Evolutionary conservation across 2,113 vertebrate genomes (phyloP), one percentile per base, ranked within the genome.

Genomic region (Cyanocitta stelleri): DNA sequence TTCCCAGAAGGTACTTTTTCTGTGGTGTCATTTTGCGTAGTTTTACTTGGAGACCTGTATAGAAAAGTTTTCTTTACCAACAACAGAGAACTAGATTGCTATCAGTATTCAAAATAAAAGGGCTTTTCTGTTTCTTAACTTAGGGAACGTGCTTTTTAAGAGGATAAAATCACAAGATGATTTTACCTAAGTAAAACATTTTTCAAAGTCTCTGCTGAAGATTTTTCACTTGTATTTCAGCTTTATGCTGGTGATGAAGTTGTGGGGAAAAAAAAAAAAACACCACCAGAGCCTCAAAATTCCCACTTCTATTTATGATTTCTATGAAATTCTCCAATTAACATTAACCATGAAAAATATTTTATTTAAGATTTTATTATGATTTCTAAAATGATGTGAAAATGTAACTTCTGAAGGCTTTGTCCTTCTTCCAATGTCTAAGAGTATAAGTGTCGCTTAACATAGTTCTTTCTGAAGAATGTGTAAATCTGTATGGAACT

Each of bases 181-280:
- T 15, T 64, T 43, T 41, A 62, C 8, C 7, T 29, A 52, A 67
- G 10, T 48, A 48, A 48, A 91, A 49, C 7, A 16, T 24, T 86
- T 18, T 18, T 54, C 30, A 32, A 54, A 55, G 4, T 44, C 32
- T 55, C 20, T 77, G 32, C 11, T 87, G 37, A 91, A 54, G 51
- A 66, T n/a, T 75, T 85, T 9, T 87, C 11, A 9, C 1, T 48
- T 73, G 8, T 77, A 29, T 51, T 73, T 59, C 88, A 83, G 4
- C 11, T 90, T 71, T 59, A 22, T 71, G 30, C 13, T 33, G 6
- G 1, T 51, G 18, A 17, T 35, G 10, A 64, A 18, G 3, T 62
- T 66, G 3, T 3, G 4, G 16, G 14, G 2, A 1, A 44, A 20
- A 39, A 39, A 26, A 10, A 2, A n/a, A n/a, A n/a, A n/a, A n/a